Evolutionary conservation across 2,113 vertebrate species (phyloP), one percentile per base, ranked within the genome.

Genomic region (Chaenogobius annularis): DNA sequence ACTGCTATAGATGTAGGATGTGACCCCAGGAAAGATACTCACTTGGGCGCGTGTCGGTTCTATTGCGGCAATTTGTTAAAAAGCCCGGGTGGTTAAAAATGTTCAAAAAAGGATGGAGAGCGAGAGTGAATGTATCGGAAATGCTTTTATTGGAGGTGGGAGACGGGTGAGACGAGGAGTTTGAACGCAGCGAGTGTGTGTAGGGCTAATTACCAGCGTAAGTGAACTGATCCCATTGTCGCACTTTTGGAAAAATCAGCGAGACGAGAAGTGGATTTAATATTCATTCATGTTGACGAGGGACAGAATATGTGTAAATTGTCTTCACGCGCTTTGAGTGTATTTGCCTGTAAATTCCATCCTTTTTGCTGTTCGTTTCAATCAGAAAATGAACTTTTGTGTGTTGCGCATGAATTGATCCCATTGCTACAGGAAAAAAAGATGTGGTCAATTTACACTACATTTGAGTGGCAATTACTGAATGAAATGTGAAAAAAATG

Each of bases 31-130:
- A 71, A 72, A 63, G 85, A 84, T 70, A 77, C 74, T 84, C 77
- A 66, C 74, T 61, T 61, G 12, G 10, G 47, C 46, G 59, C 86
- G 77, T 79, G 26, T 68, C 73, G 1, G 12, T 82, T 79, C 72
- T 64, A 63, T 72, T 73, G 75, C 62, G 69, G 77, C 88, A 78
- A 85, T 88, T 63, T 78, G 83, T 75, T 78, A 80, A 74, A 88
- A 88, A 88, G 84, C 74, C 74, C 80, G 84, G 83, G 83, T 79
- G 70, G 70, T 89, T 85, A 14, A 8, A 82, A 82, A 79, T 84
- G 84, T 76, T 85, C 66, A 61, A 76, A 61, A 76, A 81, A 87
- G 81, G 50, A 77, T 79, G 70, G 62, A 12, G 7, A 79, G 68
- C 62, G 77, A 85, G 77, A 85, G 77, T 35, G 48, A 68, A 76